phyloP scores from a whole-genome alignment of 2,113 vertebrate species.

The Tragelaphus strepsiceros region DNA sequence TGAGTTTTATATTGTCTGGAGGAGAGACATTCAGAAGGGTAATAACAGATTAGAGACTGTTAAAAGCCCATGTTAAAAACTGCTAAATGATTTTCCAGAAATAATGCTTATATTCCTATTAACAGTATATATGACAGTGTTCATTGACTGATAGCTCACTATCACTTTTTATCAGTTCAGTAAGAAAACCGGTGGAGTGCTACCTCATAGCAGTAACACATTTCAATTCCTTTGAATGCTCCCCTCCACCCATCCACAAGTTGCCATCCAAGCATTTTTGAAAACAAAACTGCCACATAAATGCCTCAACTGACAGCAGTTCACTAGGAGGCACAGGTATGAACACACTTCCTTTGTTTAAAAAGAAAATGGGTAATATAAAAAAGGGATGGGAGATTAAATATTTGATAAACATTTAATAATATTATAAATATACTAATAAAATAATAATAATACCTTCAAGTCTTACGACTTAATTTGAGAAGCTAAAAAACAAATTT shows the following conservation, averaged over 20 bases:
- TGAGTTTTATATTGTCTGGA: neutral
- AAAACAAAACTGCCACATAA: neutral
- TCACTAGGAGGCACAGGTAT: neutral
- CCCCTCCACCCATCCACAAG: neutral
- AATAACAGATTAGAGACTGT: neutral
- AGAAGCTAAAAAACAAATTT: slow-evolving; percentile 15
- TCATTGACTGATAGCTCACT: neutral
- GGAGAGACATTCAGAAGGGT: neutral
- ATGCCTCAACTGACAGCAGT: neutral
- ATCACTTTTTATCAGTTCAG: neutral
- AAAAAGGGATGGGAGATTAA: neutral
- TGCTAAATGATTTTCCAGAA: slow-evolving; percentile 22
- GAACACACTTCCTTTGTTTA: neutral
- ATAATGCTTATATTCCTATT: neutral
- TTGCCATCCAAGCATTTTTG: neutral
- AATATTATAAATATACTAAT: neutral
- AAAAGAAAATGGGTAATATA: neutral
- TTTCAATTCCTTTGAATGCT: neutral
- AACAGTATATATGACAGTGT: neutral
- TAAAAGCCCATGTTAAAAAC: neutral
- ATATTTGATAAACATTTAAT: slow-evolving; percentile 19
- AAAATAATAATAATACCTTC: neutral
- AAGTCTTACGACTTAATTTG: neutral
- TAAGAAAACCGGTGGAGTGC: neutral
- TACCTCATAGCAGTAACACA: neutral